Percentiles rank a stretch among this genome's conserved stretches.
Evolutionary conservation across 1,140 invertebrate genomes (phyloP).

Genomic region (Pachypeltis micranthus): DNA sequence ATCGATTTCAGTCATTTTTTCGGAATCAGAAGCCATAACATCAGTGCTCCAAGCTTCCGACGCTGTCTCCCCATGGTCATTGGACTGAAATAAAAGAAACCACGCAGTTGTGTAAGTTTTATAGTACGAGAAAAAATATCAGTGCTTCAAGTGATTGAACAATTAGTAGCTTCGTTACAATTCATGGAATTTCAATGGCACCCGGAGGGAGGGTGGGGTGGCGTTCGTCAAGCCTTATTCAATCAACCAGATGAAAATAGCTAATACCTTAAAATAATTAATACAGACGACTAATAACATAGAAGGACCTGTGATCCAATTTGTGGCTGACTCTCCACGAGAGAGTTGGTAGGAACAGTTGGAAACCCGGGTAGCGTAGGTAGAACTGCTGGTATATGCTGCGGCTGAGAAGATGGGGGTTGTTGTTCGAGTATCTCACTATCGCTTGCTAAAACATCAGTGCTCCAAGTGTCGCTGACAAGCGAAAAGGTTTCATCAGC

Average conservation of each 20-base stretch:
- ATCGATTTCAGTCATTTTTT: conserved; percentile 78
- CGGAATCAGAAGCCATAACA: conserved; percentile 87
- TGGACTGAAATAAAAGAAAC: conserved; percentile 27
- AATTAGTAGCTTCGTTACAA: background rate
- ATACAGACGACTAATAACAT: too few species aligned
- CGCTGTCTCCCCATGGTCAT: conserved; percentile 77
- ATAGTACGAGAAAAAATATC: too few species aligned
- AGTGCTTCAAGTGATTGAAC: too few species aligned
- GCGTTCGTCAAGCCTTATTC: too few species aligned
- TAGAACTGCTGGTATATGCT: conserved; percentile 29
- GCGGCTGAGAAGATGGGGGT: too few species aligned
- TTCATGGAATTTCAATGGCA: too few species aligned
- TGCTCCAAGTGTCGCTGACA: conserved; percentile 95
- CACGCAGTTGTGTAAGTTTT: too few species aligned
- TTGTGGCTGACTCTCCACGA: background rate
- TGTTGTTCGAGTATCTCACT: conserved; percentile 74
- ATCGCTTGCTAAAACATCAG: conserved; percentile 88
- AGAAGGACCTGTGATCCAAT: background rate
- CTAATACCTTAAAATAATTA: too few species aligned
- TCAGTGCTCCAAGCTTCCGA: conserved; percentile 97
- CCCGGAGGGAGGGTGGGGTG: too few species aligned
- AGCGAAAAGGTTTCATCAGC: conserved; percentile 85
- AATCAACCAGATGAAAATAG: too few species aligned
- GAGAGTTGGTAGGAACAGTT: background rate
- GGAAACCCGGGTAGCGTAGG: conserved; percentile 17